Base-by-base conservation (phyloP, 37 sponge, comb jelly and placozoan species). In the Spongilla lacustris region DNA sequence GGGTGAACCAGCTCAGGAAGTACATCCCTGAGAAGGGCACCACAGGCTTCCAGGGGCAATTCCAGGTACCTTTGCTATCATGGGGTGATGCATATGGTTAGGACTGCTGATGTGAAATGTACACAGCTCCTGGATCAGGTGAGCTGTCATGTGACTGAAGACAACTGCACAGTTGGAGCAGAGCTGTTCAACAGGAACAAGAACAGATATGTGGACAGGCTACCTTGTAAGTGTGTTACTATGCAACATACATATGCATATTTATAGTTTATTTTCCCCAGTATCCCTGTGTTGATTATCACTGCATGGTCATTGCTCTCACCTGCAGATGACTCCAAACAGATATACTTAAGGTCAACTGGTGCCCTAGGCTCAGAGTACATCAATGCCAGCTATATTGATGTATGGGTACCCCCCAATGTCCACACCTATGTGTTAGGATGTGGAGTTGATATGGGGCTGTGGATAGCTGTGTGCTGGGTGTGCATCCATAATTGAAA, bases 131-230 rank as follows among this genome's bases (percentile, higher is more conserved):
- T 92, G 66, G 79, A 88, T 25, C 70, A 78, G 72, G 92, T 92
- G 81, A 92, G 92, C 69, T 82, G 84, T 36, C 26, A 36, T 50
- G 85, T 89, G 0, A 77, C 34, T 12, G 83, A 76, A 26, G 89
- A 81, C 2, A 85, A 92, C 67, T 58, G 41, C 67, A 83, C 71
- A 72, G 92, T 88, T 58, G 89, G 85, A 31, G 35, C n/a, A 9
- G 81, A 85, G 48, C 76, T 85, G 31, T 92, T 69, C 89, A 92
- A 92, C 82, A 84, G 37, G 75, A 29, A 24, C 68, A 91, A 91
- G 87, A 91, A 86, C 78, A 67, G 69, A 25, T 81, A 88, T 69
- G 37, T 77, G 17, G 77, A 88, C 88, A 81, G 49, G 24, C 48
- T 88, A 31, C 88, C 88, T 25, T 88, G 88, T 88, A 70, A 76